Evolutionary conservation across 2,797 vertebrate genomes (phyloP), one percentile per base, ranked within the genome.

Genomic region (Hipposideros larvatus): DNA sequence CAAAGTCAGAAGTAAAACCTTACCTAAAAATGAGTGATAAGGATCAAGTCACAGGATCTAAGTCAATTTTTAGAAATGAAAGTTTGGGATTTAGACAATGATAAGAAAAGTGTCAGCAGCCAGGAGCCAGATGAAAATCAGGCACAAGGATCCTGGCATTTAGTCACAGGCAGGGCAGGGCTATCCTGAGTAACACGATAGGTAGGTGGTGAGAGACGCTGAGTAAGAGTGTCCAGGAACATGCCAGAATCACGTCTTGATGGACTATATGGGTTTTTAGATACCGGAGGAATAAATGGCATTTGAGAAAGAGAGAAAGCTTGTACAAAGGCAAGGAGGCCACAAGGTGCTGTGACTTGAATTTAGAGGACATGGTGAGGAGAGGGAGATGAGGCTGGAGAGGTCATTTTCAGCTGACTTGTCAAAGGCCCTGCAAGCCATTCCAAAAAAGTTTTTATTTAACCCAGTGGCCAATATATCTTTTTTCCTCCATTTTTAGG

Each of bases 51-150:
- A 77, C 2, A 84, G 48, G 90, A 79, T 75, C 37, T 46, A 66
- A 93, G 43, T 55, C 11, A 26, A 21, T 53, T 73, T 94, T 87
- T 41, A 89, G 41, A 92, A 95, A 89, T 9, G 51, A 89, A 88
- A 92, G 22, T 2, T 34, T 57, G 57, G 24, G 24, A 71, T 9
- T 53, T 89, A 22, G 9, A 37, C 10, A 90, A 83, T 11, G 85
- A 10, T 41, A 85, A 79, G 70, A 83, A 86, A 90, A 90, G 22
- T 48, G 13, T 43, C 55, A 19, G 24, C 15, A 22, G 18, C 16
- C 74, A 89, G 24, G 5, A 77, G 11, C 8, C 48, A 65, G 19
- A 61, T 41, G 13, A 93, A 92, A 80, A 97, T 68, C 34, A 80
- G 13, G 8, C 34, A 43, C 7, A 21, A 59, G 43, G 61, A 4